Conservation (phyloP, 2,797 vertebrate species). For the Clarias laeviceps region DNA sequence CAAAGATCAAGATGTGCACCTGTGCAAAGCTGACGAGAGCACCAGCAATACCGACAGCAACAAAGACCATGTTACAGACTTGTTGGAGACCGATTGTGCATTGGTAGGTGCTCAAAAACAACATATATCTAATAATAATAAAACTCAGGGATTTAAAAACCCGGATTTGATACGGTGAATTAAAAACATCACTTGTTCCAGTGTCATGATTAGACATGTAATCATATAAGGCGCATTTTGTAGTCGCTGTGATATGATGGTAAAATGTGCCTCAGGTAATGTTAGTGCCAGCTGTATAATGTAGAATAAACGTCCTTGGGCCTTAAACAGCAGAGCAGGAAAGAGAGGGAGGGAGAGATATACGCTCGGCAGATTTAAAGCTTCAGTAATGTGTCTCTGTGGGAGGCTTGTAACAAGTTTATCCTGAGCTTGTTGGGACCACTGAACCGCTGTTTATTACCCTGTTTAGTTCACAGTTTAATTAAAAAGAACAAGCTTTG, state of each 20-base stretch:
- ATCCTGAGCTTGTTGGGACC: background rate
- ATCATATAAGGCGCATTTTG: too few relatives aligned
- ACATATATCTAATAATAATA: background rate
- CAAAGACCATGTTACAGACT: slow-evolving; percentile 74
- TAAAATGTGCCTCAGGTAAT: background rate
- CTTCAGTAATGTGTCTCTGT: slow-evolving; percentile 9
- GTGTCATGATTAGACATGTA: too few relatives aligned
- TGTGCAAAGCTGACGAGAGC: slow-evolving; percentile 69
- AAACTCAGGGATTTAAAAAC: background rate
- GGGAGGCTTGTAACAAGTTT: slow-evolving; percentile 11
- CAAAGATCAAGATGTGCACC: slow-evolving; percentile 69
- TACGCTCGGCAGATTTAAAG: background rate
- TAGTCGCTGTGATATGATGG: background rate
- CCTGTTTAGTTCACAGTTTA: background rate
- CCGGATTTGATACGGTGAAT: too few relatives aligned
- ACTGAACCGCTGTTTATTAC: background rate
- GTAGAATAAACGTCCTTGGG: background rate
- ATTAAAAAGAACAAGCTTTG: background rate
- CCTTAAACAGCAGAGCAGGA: background rate
- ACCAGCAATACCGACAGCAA: slow-evolving; percentile 69
- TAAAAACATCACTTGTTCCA: too few relatives aligned
- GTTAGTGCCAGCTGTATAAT: background rate
- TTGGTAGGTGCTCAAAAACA: slow-evolving; percentile 71
- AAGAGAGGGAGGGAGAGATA: background rate
- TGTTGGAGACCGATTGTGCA: slow-evolving; percentile 77